Conservation (phyloP, 2,888 invertebrate genomes). For the Dolichopus griseipennis region DNA sequence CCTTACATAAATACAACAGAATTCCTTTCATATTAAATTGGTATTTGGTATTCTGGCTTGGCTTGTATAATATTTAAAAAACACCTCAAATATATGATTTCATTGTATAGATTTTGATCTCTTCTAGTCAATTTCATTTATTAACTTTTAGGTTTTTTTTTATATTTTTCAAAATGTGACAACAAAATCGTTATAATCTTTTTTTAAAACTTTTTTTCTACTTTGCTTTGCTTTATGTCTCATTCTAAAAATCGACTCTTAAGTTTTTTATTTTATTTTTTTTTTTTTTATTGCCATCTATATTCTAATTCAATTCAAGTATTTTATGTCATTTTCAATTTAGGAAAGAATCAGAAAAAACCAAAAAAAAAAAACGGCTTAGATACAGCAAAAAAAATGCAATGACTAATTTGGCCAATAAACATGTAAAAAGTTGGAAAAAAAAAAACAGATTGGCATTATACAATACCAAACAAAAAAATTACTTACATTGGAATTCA, state of each 20-base stretch:
- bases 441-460: background rate
- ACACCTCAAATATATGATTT: background rate
- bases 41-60: too few relatives aligned
- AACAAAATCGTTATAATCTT: slow-evolving; percentile 1
- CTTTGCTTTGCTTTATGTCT: background rate
- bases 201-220: background rate
- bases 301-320: background rate
- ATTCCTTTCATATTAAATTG: background rate
- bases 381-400: too few relatives aligned
- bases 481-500: too few relatives aligned
- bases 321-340: slow-evolving; percentile 4
- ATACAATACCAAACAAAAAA: background rate
- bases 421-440: background rate
- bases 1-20: too few relatives aligned
- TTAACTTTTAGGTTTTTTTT: too few relatives aligned
- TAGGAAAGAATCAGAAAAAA: background rate
- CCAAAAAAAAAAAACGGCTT: too few relatives aligned
- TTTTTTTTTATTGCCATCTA: background rate
- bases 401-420: background rate
- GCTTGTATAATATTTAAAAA: background rate
- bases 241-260: too few relatives aligned
- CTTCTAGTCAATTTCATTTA: background rate
- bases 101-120: background rate
- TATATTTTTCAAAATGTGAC: background rate
- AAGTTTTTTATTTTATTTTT: background rate